phyloP scores from a whole-genome alignment of 1,140 invertebrate species.

The Drosophila rhopaloa region DNA sequence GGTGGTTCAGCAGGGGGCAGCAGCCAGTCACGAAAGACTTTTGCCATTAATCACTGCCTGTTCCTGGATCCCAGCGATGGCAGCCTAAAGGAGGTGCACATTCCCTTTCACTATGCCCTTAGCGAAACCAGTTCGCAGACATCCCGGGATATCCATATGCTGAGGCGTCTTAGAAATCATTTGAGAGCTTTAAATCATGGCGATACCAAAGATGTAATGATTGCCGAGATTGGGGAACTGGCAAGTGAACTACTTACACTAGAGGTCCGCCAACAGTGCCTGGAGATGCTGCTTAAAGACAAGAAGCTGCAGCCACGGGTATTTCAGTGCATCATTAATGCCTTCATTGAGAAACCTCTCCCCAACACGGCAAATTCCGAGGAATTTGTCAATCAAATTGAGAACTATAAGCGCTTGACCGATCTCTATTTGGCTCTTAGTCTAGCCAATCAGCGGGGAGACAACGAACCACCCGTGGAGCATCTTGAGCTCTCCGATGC shows the following conservation, averaged over 20 bases:
- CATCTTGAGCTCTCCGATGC: conserved; percentile 66
- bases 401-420: conserved; percentile 71
- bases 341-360: conserved; percentile 37
- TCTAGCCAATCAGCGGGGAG: conserved; percentile 9
- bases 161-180: conserved; percentile 91
- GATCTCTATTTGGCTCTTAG: conserved; percentile 67
- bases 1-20: conserved; percentile 56
- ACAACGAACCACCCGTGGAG: conserved; percentile 46
- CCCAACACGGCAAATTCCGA: conserved; percentile 1
- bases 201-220: conserved; percentile 16
- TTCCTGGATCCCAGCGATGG: conserved; percentile 93
- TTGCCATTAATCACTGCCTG: conserved; percentile 88
- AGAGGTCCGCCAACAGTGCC: conserved; percentile 89
- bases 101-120: conserved; percentile 96
- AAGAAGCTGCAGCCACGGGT: conserved; percentile 71
- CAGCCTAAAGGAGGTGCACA: conserved; percentile 90
- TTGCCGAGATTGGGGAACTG: conserved; percentile 84
- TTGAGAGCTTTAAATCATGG: conserved; percentile 86
- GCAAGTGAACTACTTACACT: conserved; percentile 90
- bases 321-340: conserved; percentile 66
- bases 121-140: conserved; percentile 94
- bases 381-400: conserved; percentile 52
- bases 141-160: conserved; percentile 93
- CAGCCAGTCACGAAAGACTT: conserved; percentile 85
- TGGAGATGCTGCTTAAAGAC: conserved; percentile 89